Evolutionary conservation across 2,113 vertebrate genomes (phyloP).

Genomic region (Micronisus gabar): DNA sequence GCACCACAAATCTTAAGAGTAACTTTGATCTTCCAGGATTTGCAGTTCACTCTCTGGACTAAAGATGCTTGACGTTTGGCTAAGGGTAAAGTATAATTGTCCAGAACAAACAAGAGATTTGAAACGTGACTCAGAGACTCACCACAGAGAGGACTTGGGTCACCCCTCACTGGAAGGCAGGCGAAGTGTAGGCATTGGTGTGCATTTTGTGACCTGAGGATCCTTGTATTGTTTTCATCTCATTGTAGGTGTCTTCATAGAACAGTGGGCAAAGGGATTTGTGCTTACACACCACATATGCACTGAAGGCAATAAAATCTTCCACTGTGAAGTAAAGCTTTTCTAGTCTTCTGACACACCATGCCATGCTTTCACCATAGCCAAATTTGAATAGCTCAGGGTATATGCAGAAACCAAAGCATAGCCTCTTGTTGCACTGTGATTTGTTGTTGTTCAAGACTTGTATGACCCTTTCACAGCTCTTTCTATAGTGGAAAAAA

Average conservation of each 20-base stretch:
- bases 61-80: background rate
- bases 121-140: background rate
- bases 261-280: background rate
- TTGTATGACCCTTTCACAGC: background rate
- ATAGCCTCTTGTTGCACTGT: background rate
- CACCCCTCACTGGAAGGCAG: background rate
- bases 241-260: background rate
- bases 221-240: background rate
- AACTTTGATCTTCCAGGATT: background rate
- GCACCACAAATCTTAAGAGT: background rate
- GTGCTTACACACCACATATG: background rate
- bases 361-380: background rate
- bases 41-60: background rate
- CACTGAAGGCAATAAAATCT: background rate
- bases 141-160: background rate
- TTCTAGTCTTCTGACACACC: background rate
- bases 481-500: background rate
- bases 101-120: background rate
- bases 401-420: background rate
- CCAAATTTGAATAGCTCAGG: background rate
- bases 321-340: background rate
- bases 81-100: background rate
- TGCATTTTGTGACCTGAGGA: background rate
- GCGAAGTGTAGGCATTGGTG: background rate
- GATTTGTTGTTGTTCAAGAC: background rate